These are phyloP conservation scores for Hippocampus comes DNA, from an alignment of 2,113 vertebrate genomes.

Conservation along the genomic window DNA sequence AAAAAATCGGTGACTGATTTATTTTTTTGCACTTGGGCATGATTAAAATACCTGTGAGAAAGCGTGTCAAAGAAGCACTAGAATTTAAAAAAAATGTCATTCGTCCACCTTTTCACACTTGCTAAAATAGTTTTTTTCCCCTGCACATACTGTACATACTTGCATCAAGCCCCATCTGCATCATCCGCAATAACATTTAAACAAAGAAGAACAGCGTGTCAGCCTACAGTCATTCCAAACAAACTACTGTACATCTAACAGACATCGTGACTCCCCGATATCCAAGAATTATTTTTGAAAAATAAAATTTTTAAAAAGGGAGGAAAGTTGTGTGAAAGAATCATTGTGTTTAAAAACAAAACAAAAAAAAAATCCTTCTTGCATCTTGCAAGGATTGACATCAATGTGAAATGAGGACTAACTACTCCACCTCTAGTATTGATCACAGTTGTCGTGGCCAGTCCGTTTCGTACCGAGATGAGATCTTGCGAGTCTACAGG, in stretches of 20 bases:
- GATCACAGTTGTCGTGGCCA: conserved; percentile 63
- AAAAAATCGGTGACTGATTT: neutral
- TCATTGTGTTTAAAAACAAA: conserved; percentile 13
- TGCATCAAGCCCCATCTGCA: conserved; percentile 36
- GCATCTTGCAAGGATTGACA: conserved; percentile 33
- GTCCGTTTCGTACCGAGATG: conserved; percentile 8
- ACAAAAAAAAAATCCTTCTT: conserved; percentile 15
- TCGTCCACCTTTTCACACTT: conserved; percentile 37
- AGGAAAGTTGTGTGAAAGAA: neutral
- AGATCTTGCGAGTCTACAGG: conserved; percentile 60
- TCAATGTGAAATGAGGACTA: conserved; percentile 29
- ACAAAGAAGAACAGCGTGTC: conserved; percentile 14
- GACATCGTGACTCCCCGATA: conserved; percentile 15
- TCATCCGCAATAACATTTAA: conserved; percentile 32
- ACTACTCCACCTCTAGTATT: conserved; percentile 11
- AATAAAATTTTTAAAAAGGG: conserved; percentile 18
- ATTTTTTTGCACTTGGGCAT: neutral
- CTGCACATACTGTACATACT: conserved; percentile 32
- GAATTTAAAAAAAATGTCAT: neutral
- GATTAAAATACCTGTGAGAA: neutral
- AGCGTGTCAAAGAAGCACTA: conserved; percentile 20
- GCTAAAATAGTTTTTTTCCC: conserved; percentile 39
- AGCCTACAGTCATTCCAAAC: conserved; percentile 30
- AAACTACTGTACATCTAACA: conserved; percentile 40
- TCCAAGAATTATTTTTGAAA: conserved; percentile 27